Conservation (phyloP, 2,797 vertebrate species). For the Balearica regulorum region DNA sequence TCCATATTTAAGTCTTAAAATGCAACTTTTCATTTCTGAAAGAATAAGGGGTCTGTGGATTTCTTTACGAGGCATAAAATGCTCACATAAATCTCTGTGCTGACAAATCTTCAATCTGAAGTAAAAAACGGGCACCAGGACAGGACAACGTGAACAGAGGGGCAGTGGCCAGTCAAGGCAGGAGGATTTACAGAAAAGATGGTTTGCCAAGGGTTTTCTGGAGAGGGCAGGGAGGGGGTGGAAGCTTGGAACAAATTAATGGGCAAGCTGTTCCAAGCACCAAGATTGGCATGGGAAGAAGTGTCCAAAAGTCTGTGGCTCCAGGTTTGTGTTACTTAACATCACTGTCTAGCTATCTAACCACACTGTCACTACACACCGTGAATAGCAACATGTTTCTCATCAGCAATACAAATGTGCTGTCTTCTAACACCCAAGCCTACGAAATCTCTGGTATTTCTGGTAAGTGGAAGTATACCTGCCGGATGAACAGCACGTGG, state of each 20-base stretch:
- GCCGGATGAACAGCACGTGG: background rate
- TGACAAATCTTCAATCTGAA: background rate
- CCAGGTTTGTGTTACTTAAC: constrained; percentile 26
- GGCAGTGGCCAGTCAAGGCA: background rate
- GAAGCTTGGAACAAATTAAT: constrained; percentile 21
- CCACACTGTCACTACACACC: background rate
- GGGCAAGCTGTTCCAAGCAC: constrained; percentile 11
- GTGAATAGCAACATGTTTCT: constrained; percentile 19
- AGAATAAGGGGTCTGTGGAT: background rate
- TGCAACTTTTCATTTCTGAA: background rate
- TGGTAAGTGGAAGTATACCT: background rate
- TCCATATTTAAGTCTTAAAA: background rate
- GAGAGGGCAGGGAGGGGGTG: background rate
- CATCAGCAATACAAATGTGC: background rate
- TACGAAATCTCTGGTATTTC: background rate
- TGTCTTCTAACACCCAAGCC: background rate
- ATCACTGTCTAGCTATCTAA: constrained; percentile 27
- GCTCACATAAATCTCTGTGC: background rate
- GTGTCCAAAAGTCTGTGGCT: background rate
- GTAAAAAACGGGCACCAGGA: background rate
- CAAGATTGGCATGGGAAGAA: background rate
- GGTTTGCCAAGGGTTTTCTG: constrained; percentile 28
- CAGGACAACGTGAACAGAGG: background rate
- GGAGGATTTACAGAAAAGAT: background rate
- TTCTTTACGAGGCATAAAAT: background rate